Base-by-base conservation (phyloP, 2,113 vertebrate genomes). In the Rousettus leschenaultii region DNA sequence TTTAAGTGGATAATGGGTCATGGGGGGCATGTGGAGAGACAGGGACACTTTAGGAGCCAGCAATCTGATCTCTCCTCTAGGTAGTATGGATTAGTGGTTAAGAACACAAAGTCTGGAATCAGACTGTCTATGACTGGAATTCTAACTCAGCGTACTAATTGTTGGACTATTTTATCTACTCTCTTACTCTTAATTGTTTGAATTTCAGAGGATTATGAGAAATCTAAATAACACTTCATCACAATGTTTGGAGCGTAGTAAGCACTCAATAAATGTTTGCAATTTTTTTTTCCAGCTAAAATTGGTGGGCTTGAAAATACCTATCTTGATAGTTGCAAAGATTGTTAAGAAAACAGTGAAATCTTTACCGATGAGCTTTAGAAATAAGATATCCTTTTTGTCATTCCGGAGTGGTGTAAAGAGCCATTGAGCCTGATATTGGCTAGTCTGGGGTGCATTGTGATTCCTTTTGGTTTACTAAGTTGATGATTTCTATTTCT, bases 181-280 rank as follows among this genome's bases (percentile, higher is more conserved):
- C 33, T 91, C 24, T 86, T 83, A 78, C 7, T 89, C 55, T 61
- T 59, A 55, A 61, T 86, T 43, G 30, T 28, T 59, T 82, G 66
- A 91, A 82, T 91, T 87, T 71, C 59, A 95, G 71, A 94, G 48
- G n/a, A 61, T 89, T 89, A 45, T 65, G 45, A n/a, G 19, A 77
- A 82, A 75, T 57, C 33, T 83, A 86, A 15, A 45, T 89, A 70
- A 73, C 10, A 90, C 68, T 57, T 85, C 4, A 68, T 13, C 24
- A 70, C 11, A 33, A 10, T 66, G 73, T 24, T 33, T 51, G 28
- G n/a, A 33, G 43, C 33, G 33, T 40, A 10, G 22, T 24, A 89
- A 75, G 13, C 7, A 55, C 13, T 53, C 40, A 75, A 1, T 82
- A 80, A 75, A 77, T 85, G 16, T 40, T 75, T 61, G 5, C 11